phyloP scores from a whole-genome alignment of 35 echinoderm and acorn worm genomes.

The Hemicentrotus pulcherrimus region DNA sequence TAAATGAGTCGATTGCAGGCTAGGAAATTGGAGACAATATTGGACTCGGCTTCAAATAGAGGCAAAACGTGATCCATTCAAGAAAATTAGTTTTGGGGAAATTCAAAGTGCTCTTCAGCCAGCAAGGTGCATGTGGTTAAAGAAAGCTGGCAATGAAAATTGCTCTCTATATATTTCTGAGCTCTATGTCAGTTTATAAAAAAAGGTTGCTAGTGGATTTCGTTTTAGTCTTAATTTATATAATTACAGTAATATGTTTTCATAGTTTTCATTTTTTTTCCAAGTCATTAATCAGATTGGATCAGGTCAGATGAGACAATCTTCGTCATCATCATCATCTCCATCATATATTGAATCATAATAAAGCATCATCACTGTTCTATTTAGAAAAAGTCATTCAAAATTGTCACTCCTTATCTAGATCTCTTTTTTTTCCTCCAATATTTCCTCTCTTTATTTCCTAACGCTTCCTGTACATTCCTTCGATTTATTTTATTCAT shows the following conservation, averaged over 20 bases:
- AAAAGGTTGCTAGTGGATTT: not conserved
- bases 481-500: too few species aligned
- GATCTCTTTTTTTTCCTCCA: too few species aligned
- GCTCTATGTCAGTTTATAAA: not conserved
- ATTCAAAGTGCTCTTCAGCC: not conserved
- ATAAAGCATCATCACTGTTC: too few species aligned
- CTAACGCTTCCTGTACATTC: too few species aligned
- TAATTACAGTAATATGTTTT: not conserved
- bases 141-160: not conserved
- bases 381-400: too few species aligned
- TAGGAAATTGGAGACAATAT: not conserved
- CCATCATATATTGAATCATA: too few species aligned
- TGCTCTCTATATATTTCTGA: not conserved
- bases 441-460: too few species aligned
- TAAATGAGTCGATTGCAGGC: constrained; percentile 10
- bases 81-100: not conserved
- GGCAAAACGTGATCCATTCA: not conserved
- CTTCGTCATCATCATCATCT: not conserved
- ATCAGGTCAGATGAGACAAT: not conserved
- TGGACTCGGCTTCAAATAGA: constrained; percentile 9
- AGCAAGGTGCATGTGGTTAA: too few species aligned
- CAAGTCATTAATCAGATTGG: not conserved
- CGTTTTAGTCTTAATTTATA: not conserved
- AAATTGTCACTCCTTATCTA: too few species aligned
- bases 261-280: not conserved